phyloP scores from a whole-genome alignment of 2,113 vertebrate genomes.

The Cervus canadensis region DNA sequence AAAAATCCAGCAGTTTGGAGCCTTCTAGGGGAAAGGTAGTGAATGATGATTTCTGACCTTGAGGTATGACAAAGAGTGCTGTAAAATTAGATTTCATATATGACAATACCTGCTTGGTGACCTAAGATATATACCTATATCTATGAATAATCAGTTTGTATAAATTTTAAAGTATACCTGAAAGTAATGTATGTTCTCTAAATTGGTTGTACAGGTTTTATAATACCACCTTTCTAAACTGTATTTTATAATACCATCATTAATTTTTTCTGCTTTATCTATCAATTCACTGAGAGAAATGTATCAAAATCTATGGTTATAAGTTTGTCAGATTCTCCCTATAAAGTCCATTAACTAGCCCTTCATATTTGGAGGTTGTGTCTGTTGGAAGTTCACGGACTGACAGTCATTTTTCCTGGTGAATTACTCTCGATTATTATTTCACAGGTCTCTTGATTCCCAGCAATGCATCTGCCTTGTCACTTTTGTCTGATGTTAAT shows the following conservation, averaged over 20 bases:
- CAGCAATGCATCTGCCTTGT: background rate
- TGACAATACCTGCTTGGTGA: background rate
- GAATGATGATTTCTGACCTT: background rate
- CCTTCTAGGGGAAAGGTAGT: background rate
- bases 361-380: background rate
- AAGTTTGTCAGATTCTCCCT: background rate
- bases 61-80: background rate
- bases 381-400: background rate
- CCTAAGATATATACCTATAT: background rate
- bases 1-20: background rate
- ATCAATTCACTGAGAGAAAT: background rate
- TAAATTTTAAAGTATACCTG: background rate
- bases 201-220: background rate
- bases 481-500: background rate
- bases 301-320: accelerated
- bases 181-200: background rate
- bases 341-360: background rate
- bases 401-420: background rate
- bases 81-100: background rate
- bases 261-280: background rate
- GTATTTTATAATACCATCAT: background rate
- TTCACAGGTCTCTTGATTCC: background rate
- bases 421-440: background rate
- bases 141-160: accelerated
- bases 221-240: background rate